Percentiles rank a stretch among this genome's conserved stretches.
Conservation (phyloP, 1,140 invertebrate genomes). For the Aphelinus atriplicis region DNA sequence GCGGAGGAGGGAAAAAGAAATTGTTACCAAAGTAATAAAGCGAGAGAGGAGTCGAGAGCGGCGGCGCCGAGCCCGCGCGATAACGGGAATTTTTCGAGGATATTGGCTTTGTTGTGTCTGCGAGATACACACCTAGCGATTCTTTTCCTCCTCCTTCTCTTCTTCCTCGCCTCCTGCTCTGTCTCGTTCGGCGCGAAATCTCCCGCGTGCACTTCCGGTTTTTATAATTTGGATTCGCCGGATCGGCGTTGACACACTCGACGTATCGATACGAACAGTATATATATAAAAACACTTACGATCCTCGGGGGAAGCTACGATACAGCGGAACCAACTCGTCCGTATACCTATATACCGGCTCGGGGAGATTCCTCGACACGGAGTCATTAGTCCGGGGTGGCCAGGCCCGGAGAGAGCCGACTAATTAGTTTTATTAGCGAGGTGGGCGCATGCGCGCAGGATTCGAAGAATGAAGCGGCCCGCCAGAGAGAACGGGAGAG, state of each 20-base stretch:
- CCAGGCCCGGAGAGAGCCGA: background rate
- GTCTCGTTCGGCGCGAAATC: background rate
- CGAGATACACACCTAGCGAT: background rate
- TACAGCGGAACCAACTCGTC: too few relatives aligned
- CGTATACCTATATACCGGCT: too few relatives aligned
- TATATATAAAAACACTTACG: too few relatives aligned
- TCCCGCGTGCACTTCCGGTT: too few relatives aligned
- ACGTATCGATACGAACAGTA: too few relatives aligned
- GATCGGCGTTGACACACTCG: too few relatives aligned
- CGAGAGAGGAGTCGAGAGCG: background rate
- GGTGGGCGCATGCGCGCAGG: background rate
- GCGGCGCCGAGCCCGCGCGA: background rate
- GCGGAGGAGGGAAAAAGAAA: constrained; percentile 1
- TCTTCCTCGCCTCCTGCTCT: background rate
- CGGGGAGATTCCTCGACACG: too few relatives aligned
- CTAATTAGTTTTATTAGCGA: constrained; percentile 12
- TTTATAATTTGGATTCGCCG: too few relatives aligned
- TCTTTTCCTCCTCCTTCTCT: background rate
- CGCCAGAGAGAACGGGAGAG: constrained; percentile 1
- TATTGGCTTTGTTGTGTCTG: constrained; percentile 30
- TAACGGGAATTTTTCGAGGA: constrained; percentile 14
- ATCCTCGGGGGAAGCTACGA: too few relatives aligned
- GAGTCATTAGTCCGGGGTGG: too few relatives aligned
- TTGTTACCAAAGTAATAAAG: constrained; percentile 13
- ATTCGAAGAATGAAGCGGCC: constrained; percentile 28